Base-by-base conservation (phyloP, 2,797 vertebrate species). In the Poecilia picta region DNA sequence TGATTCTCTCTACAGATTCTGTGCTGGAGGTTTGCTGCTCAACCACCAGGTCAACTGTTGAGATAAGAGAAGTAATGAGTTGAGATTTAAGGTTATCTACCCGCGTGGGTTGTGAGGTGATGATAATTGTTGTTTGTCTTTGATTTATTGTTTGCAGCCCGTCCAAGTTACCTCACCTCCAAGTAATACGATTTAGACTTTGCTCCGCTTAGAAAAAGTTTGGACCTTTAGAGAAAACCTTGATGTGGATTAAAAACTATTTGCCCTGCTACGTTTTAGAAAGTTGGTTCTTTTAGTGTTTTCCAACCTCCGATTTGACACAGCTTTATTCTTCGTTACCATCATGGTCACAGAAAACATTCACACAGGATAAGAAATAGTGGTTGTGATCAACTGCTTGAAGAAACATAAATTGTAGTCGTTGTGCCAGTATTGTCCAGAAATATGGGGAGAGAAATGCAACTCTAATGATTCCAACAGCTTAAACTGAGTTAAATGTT, bases 61-160 rank as follows among this genome's bases (percentile, higher is more conserved):
- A 79, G 86, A 91, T 88, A 89, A 89, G 77, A 77, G n/a, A n/a
- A 87, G 76, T 86, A 89, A 91, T 88, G 85, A 80, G 88, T 81
- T 77, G 77, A 83, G 83, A 88, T 84, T 83, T 81, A 75, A 77
- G 83, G 89, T 89, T 87, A 87, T 90, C 87, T 83, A 86, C 73
- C 73, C 20, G 5, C 64, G 79, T 59, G 36, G 78, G 79, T 76
- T 80, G 78, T 72, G 45, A 89, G 80, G 78, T 79, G 83, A 71
- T 73, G 68, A 74, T 86, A 85, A 88, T 90, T 86, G 75, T 85
- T 85, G 72, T 83, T 85, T 72, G 77, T 76, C 79, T 84, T 49
- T 87, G 87, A 92, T 88, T 91, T 89, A 91, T 89, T 80, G 82
- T 85, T 82, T 64, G 78, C 55, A 36, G 16, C 59, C 39, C n/a